Evolutionary conservation across 2,888 invertebrate genomes (phyloP), one percentile per base, ranked within the genome.

Genomic region (Anoplius nigerrimus): DNA sequence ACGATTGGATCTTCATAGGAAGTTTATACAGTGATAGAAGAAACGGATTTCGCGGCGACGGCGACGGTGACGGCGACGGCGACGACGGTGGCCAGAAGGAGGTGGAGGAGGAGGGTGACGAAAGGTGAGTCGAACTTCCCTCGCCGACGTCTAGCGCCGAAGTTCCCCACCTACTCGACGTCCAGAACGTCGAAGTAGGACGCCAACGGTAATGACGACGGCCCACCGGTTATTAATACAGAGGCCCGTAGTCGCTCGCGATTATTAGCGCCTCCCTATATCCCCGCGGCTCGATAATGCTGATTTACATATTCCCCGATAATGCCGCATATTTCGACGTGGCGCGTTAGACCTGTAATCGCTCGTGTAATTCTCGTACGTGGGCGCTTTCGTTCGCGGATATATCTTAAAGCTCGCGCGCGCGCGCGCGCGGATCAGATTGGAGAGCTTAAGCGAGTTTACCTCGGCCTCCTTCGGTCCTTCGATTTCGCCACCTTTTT

Each of bases 271-370:
- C 55, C 21, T 60, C 54, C 48, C 43, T 52, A 21, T 34, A 24
- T 45, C 51, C 60, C n/a, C 42, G 53, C 60, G 42, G 42, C 53
- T 34, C 69, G 79, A 74, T 79, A 75, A 74, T 66, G 34, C 70
- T 74, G 74, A 76, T 79, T 79, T 79, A 76, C 69, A 79, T 75
- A 74, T 71, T 75, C 75, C 60, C 68, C 75, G 75, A 79, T 79
- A 79, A 79, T 60, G 52, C 60, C 62, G 55, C 69, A 68, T 74
- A 72, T 75, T 79, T 75, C 75, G 62, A 46, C 65, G 65, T 63
- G 45, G 18, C 72, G 65, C 65, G 62, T 57, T 66, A 59, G 59
- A 27, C 22, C 60, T 71, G 72, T 78, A 78, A 78, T 76, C 76
- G 64, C 21, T 16, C 65, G 71, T 75, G 77, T 79, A 79, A 77